Evolutionary conservation across 2,797 vertebrate genomes (phyloP), one percentile per base, ranked within the genome.

Genomic region (Denticeps clupeoides): DNA sequence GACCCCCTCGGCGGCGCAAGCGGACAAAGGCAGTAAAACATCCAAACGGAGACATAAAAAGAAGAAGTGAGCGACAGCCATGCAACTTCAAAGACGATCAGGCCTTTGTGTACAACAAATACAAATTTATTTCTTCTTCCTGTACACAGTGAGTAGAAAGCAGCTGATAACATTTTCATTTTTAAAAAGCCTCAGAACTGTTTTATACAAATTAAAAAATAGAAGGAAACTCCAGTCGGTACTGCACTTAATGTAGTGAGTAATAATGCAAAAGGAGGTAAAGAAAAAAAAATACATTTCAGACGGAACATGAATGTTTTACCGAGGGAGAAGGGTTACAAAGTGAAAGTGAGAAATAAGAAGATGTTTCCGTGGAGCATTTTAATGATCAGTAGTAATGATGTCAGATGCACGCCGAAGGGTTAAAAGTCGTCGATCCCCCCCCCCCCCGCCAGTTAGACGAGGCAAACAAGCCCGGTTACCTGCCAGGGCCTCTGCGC

Each of bases 51-150:
- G 68, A 62, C 44, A 62, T 16, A 62, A 50, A 47, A 53, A 44
- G 31, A 55, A 56, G 42, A 56, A 63, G n/a, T 18, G 49, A 58
- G 28, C 53, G 48, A 35, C 59, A 22, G 44, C 19, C 32, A 59
- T 47, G 51, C 52, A 40, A 33, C 62, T 18, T 51, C 42, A 56
- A 57, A 57, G 15, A 46, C 53, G 27, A 26, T 41, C 44, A 70
- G 50, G 50, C 51, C 3, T 44, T 37, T 19, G 45, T 51, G 57
- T 74, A 80, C 73, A 77, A 74, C 78, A 89, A 90, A 87, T 90
- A 90, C 81, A 91, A 88, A 90, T 87, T 75, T 79, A 63, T 60
- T 66, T 63, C 52, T 81, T 77, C 81, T 80, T 82, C 81, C 74
- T 85, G 77, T 85, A 83, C 82, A 83, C 74, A 80, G 80, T 82